phyloP scores from a whole-genome alignment of 2,888 invertebrate genomes.

The Epinotia bilunana region DNA sequence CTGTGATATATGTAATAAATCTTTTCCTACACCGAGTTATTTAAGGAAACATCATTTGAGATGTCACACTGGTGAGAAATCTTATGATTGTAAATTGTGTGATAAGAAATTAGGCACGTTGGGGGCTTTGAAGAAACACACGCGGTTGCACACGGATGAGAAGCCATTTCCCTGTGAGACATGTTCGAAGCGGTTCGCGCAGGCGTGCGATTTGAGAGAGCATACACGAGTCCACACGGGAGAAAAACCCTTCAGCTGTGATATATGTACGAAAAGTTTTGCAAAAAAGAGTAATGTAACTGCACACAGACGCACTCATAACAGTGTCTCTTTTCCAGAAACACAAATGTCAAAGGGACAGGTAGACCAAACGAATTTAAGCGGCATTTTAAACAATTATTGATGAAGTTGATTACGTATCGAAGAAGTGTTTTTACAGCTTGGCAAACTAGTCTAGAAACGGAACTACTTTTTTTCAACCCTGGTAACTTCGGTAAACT shows the following conservation, averaged over 20 bases:
- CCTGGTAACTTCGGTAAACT: no score
- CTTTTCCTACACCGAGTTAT: background rate
- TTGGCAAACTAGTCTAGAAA: no score
- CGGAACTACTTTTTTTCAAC: no score
- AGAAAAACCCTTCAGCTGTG: background rate
- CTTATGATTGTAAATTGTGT: background rate
- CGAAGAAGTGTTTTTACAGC: no score
- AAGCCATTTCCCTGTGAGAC: background rate
- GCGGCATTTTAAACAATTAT: no score
- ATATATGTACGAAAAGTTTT: background rate
- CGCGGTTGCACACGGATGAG: background rate
- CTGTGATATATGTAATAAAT: background rate
- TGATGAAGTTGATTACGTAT: no score
- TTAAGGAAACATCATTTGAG: background rate
- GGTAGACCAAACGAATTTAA: no score
- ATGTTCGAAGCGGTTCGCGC: background rate
- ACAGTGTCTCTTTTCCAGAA: background rate
- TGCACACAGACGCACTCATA: background rate
- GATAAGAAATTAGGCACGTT: background rate
- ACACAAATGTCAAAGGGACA: no score
- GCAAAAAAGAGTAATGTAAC: background rate
- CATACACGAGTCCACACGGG: background rate
- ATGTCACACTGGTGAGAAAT: background rate
- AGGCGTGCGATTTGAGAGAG: background rate
- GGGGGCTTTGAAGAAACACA: background rate